Evolutionary conservation across 1,140 invertebrate genomes (phyloP).

Genomic region (Pseudomyrmex gracilis): DNA sequence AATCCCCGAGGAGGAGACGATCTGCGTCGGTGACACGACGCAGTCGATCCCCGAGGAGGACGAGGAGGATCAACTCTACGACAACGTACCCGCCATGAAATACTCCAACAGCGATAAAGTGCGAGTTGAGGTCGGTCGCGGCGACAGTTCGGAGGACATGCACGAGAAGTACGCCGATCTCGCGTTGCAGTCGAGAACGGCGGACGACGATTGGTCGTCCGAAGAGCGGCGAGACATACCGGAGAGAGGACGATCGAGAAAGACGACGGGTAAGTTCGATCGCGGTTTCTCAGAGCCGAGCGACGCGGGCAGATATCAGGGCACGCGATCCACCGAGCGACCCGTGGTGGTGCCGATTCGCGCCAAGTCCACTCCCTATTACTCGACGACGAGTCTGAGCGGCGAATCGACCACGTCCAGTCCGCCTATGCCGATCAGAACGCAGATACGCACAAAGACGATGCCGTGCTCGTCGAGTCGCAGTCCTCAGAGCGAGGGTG

Average conservation of each 20-base stretch:
- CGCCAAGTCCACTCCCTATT: conserved; percentile 83
- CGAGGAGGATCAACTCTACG: conserved; percentile 79
- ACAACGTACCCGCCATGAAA: conserved; percentile 83
- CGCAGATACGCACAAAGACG: conserved; percentile 84
- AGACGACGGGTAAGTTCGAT: conserved; percentile 68
- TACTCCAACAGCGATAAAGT: conserved; percentile 79
- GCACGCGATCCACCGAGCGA: conserved; percentile 82
- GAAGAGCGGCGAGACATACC: conserved; percentile 69
- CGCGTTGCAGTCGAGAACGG: conserved; percentile 69
- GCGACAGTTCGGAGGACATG: conserved; percentile 83
- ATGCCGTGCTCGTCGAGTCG: conserved; percentile 80
- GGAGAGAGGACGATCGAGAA: not conserved
- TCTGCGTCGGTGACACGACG: conserved; percentile 44
- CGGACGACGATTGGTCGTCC: conserved; percentile 81
- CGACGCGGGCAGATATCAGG: conserved; percentile 69
- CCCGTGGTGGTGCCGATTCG: conserved; percentile 81
- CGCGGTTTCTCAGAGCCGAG: conserved; percentile 77
- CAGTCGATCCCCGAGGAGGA: conserved; percentile 82
- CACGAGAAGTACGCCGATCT: conserved; percentile 82
- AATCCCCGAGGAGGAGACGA: conserved; percentile 58
- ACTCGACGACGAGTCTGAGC: conserved; percentile 84
- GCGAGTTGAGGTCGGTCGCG: conserved; percentile 79
- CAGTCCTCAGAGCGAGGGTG: conserved; percentile 84
- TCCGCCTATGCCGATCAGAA: conserved; percentile 83
- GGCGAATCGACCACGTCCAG: conserved; percentile 85